phyloP scores from a whole-genome alignment of 2,797 vertebrate genomes.

The Scyliorhinus canicula region DNA sequence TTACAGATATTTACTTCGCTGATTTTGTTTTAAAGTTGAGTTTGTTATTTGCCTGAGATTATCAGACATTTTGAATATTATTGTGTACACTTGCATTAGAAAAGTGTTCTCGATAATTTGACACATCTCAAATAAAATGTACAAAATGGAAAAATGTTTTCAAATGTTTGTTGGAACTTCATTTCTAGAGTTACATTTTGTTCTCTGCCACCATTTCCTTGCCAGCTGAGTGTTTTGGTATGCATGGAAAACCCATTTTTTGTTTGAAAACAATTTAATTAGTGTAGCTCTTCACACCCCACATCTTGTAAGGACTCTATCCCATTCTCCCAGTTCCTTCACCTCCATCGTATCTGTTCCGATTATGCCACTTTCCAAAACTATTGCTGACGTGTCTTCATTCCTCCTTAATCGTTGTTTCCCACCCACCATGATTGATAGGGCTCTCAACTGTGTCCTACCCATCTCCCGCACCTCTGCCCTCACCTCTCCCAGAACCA shows the following conservation, averaged over 20 bases:
- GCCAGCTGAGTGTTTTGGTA: background rate
- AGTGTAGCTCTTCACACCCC: background rate
- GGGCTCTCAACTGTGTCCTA: no score
- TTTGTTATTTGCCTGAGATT: background rate
- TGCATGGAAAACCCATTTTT: background rate
- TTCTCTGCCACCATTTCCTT: background rate
- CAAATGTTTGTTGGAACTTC: background rate
- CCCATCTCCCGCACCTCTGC: no score
- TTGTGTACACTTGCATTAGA: background rate
- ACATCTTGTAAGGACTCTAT: no score
- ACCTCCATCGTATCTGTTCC: no score
- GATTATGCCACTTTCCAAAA: no score
- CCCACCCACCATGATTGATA: no score
- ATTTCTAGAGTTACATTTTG: background rate
- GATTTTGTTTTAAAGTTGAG: background rate
- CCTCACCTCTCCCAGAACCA: no score
- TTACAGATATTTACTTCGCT: background rate
- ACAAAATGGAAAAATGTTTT: background rate
- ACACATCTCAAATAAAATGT: background rate
- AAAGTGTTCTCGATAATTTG: background rate
- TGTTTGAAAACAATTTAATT: background rate
- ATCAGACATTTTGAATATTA: background rate
- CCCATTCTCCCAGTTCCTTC: no score
- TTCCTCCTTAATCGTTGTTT: no score
- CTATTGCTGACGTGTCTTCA: no score